These are phyloP conservation scores for Nesometra sesokonis DNA, from an alignment of 35 echinoderm and acorn worm species.

Conservation along the genomic window DNA sequence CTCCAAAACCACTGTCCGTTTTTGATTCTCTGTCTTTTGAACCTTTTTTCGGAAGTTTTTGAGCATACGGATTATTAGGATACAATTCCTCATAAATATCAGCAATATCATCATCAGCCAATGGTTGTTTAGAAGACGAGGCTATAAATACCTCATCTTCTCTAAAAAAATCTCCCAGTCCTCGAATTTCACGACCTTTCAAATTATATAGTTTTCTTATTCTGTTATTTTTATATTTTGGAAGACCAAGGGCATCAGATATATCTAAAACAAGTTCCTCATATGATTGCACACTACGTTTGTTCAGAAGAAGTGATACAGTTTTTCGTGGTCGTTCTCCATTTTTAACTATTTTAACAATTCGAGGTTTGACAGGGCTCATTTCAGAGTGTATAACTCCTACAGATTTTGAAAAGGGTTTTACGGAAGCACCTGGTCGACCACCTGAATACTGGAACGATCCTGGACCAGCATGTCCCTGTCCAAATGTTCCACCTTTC, in stretches of 20 bases:
- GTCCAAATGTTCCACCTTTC: background rate
- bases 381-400: slow-evolving; percentile 30
- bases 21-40: slow-evolving; percentile 44
- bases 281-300: slow-evolving; percentile 68
- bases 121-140: slow-evolving; percentile 33
- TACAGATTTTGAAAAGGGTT: slow-evolving; percentile 14
- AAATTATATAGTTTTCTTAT: slow-evolving; percentile 76
- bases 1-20: slow-evolving; percentile 73
- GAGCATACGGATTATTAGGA: slow-evolving; percentile 44
- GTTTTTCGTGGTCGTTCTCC: slow-evolving; percentile 57
- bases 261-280: slow-evolving; percentile 82
- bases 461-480: slow-evolving; percentile 36
- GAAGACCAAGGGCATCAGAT: slow-evolving; percentile 76
- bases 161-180: slow-evolving; percentile 81
- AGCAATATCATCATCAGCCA: slow-evolving; percentile 41
- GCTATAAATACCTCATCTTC: slow-evolving; percentile 74
- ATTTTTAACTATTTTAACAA: slow-evolving; percentile 80
- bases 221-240: slow-evolving; percentile 67
- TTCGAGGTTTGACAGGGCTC: slow-evolving; percentile 51
- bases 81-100: slow-evolving; percentile 66
- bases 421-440: slow-evolving; percentile 14
- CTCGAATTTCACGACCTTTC: slow-evolving; percentile 70
- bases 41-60: slow-evolving; percentile 34
- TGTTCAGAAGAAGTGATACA: slow-evolving; percentile 84
- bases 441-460: slow-evolving; percentile 41